A percentile compares a stretch with the other conserved stretches of the same genome.
phyloP scores from a whole-genome alignment of 2,797 vertebrate genomes.

The Crocodylus rhombifer region DNA sequence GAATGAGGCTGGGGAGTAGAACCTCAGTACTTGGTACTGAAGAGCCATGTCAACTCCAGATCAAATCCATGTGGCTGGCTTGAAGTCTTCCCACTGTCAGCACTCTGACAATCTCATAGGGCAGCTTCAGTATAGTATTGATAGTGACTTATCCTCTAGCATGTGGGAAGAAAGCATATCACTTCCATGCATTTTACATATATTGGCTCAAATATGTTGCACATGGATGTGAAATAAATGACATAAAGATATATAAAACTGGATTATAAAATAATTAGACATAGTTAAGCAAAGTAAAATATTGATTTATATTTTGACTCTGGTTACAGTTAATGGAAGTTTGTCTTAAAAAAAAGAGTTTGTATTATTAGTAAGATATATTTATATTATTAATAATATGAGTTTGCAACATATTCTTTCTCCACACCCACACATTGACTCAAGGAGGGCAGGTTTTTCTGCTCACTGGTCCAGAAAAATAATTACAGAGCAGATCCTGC shows the following conservation, averaged over 20 bases:
- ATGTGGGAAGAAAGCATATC: conserved; percentile 15
- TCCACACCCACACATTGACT: rapidly evolving
- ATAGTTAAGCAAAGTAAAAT: conserved; percentile 49
- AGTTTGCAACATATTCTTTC: not conserved
- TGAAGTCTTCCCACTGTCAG: not conserved
- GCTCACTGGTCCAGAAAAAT: not conserved
- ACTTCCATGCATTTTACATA: not conserved
- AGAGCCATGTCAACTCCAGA: not conserved
- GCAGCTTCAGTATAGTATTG: not conserved
- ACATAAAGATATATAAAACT: not conserved
- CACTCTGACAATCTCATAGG: not conserved
- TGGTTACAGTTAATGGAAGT: not conserved
- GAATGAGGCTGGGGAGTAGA: conserved; percentile 1
- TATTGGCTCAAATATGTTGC: conserved; percentile 23
- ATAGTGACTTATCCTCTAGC: not conserved
- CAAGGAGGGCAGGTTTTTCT: not conserved
- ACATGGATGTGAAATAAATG: conserved; percentile 32
- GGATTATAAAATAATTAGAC: conserved; percentile 39
- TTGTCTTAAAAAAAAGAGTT: not conserved
- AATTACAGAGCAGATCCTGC: not conserved
- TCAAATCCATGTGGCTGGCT: conserved; percentile 22
- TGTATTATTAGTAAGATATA: not conserved
- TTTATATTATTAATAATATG: not conserved
- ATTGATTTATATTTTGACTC: conserved; percentile 9
- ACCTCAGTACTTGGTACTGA: not conserved